Conservation (phyloP, 1,140 invertebrate species). For the Asbolus verrucosus region DNA sequence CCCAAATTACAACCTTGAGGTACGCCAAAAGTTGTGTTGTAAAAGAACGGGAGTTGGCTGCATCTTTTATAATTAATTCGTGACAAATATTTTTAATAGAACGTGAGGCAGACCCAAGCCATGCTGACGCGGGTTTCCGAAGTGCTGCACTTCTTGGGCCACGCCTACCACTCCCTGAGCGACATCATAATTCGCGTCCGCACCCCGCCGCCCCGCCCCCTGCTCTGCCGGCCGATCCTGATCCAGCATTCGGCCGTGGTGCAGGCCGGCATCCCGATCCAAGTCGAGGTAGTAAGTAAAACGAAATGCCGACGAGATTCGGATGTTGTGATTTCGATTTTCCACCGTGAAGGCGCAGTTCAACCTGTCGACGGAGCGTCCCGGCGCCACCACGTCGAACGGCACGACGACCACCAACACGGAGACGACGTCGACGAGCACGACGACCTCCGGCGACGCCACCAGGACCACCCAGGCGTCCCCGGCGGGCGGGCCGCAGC, state of each 20-base stretch:
- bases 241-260: constrained; percentile 76
- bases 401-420: constrained; percentile 57
- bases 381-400: constrained; percentile 53
- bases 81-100: too few relatives aligned
- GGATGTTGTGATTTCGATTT: constrained; percentile 40
- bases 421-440: constrained; percentile 45
- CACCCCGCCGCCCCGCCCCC: constrained; percentile 74
- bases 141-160: constrained; percentile 85
- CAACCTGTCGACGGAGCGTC: constrained; percentile 65
- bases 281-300: constrained; percentile 68
- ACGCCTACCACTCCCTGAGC: constrained; percentile 88
- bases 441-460: constrained; percentile 27
- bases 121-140: constrained; percentile 80
- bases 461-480: constrained; percentile 2
- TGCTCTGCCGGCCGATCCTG: constrained; percentile 79
- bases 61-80: too few relatives aligned
- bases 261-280: constrained; percentile 75
- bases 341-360: constrained; percentile 66
- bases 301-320: constrained; percentile 3
- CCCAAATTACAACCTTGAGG: too few relatives aligned
- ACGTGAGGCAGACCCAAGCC: constrained; percentile 70
- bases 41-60: too few relatives aligned
- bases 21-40: too few relatives aligned
- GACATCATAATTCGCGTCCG: constrained; percentile 83
- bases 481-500: not conserved